Base-by-base conservation (phyloP, 92 coral and sea anemone genomes). In the Palythoa grandiflora region DNA sequence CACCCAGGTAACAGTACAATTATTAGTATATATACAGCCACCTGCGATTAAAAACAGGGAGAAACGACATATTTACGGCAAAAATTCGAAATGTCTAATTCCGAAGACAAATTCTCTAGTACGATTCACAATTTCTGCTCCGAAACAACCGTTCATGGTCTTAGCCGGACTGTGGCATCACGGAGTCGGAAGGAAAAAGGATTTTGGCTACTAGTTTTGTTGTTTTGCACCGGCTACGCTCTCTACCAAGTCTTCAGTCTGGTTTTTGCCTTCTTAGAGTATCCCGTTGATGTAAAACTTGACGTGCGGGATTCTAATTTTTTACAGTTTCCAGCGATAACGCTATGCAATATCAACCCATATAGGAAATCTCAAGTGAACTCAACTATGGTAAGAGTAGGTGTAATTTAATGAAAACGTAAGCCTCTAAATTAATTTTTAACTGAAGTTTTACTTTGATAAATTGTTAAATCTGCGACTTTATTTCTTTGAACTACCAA, bases 271-370 rank as follows among this genome's bases (percentile, higher is more conserved):
- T 90, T 85, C 61, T 37, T 68, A 21, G 54, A 76, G 9, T 72
- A 77, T 40, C 92, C 89, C 6, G 83, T 90, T 0, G 84, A 78
- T 16, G 71, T 90, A 1, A 78, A 76, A 5, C 36, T 85, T 9
- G 84, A 68, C n/a, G 65, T 88, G 80, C 37, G 17, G 21, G 20
- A 21, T 16, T 14, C 40, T 7, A 19, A 54, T 20, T 50, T 48
- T 5, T 51, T 90, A 10, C 48, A 40, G 9, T 90, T 90, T 73
- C 92, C 92, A 7, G 92, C 92, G 19, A 88, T 90, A 38, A 85
- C 92, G 1, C 53, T 90, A 3, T 90, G 92, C 86, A 90, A 90
- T 19, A 57, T 85, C 75, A 90, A 90, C 51, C 74, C 89, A 7
- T 78, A 78, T 10, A 71, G 87, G 15, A 77, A 60, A 16, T 85